phyloP scores from a whole-genome alignment of 2,888 invertebrate genomes.

The Chymomyza caudatula region DNA sequence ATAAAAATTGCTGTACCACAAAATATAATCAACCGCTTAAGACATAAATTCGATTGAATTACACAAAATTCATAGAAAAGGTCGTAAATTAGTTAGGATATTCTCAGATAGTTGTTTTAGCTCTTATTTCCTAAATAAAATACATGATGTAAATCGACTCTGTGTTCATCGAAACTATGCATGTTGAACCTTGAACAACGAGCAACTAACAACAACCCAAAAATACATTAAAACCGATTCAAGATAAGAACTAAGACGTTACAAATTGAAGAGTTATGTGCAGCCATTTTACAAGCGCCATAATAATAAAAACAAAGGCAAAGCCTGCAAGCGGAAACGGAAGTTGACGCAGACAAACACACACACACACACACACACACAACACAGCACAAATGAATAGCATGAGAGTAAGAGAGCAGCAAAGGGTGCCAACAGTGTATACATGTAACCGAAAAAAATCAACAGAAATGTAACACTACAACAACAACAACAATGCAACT shows the following conservation, averaged over 20 bases:
- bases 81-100: no score
- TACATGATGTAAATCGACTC: background rate
- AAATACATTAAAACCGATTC: background rate
- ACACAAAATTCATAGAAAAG: no score
- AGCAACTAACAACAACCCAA: background rate
- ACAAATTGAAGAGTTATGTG: slow-evolving; percentile 1
- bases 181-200: background rate
- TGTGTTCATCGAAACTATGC: background rate
- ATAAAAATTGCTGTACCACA: no score
- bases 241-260: background rate
- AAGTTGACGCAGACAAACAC: slow-evolving; percentile 52
- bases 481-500: slow-evolving; percentile 14
- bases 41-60: no score
- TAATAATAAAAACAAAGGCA: slow-evolving; percentile 24
- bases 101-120: no score
- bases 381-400: slow-evolving; percentile 28
- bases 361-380: background rate
- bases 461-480: slow-evolving; percentile 32
- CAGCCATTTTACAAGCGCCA: slow-evolving; percentile 2
- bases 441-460: slow-evolving; percentile 6
- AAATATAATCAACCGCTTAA: no score
- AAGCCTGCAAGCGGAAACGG: slow-evolving; percentile 59
- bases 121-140: background rate
- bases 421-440: slow-evolving; percentile 18
- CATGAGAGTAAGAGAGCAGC: slow-evolving; percentile 16